Conservation (phyloP, 2,888 invertebrate species). For the Drymonia ruficornis region DNA sequence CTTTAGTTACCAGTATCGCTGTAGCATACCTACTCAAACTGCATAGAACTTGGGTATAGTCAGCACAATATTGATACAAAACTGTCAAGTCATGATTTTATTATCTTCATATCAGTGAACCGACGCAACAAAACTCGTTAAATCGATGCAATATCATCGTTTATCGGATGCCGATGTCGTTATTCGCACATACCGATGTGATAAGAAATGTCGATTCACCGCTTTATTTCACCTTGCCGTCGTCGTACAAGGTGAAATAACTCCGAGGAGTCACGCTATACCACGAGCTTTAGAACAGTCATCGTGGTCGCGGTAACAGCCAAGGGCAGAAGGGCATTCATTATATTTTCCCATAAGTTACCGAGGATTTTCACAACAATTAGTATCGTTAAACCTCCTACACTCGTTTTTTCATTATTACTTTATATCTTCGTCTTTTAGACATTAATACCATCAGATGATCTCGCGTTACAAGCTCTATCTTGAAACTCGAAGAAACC, state of each 20-base stretch:
- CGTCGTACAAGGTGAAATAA: constrained; percentile 32
- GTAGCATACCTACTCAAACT: too few relatives aligned
- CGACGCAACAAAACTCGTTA: constrained; percentile 11
- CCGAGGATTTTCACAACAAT: neutral
- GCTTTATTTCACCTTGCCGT: constrained; percentile 31
- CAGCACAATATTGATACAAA: neutral
- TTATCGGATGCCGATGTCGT: constrained; percentile 19
- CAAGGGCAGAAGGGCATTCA: neutral
- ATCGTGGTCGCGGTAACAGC: neutral
- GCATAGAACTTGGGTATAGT: neutral
- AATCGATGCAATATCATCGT: constrained; percentile 25
- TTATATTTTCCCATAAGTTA: neutral
- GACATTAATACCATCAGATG: too few relatives aligned
- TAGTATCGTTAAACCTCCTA: too few relatives aligned
- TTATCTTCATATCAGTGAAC: constrained; percentile 3
- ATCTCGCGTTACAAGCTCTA: too few relatives aligned
- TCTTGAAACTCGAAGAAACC: too few relatives aligned
- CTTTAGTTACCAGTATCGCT: too few relatives aligned
- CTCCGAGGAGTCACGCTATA: constrained; percentile 45
- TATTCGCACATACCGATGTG: constrained; percentile 29
- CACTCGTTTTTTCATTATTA: too few relatives aligned
- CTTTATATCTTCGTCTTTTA: too few relatives aligned
- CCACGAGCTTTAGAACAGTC: constrained; percentile 7
- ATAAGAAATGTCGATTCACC: constrained; percentile 31
- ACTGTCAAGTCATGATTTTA: neutral